These are phyloP conservation scores for Tethea ocularis DNA, from an alignment of 2,888 invertebrate species.

Conservation along the genomic window DNA sequence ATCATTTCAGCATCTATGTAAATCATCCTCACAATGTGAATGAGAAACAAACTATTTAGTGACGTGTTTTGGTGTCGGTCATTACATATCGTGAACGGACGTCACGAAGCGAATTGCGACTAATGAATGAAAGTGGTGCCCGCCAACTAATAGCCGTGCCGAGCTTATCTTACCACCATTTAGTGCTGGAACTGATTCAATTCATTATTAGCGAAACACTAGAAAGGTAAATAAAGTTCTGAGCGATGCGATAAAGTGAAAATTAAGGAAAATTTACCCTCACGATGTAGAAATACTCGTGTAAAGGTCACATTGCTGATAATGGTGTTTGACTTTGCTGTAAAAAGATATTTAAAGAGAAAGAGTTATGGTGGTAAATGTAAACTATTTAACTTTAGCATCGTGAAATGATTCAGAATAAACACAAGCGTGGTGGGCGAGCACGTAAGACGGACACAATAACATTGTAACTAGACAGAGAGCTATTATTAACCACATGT, in stretches of 20 bases:
- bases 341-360: too few species aligned
- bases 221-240: not conserved
- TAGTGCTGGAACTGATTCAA: conserved; percentile 24
- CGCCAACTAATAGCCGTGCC: conserved; percentile 5
- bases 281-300: too few species aligned
- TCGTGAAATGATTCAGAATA: not conserved
- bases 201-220: conserved; percentile 21
- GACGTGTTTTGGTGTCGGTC: conserved; percentile 9
- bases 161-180: conserved; percentile 25
- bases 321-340: too few species aligned
- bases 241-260: not conserved
- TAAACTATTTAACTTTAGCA: not conserved
- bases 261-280: not conserved
- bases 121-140: conserved; percentile 19
- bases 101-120: conserved; percentile 17
- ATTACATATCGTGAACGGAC: conserved; percentile 11
- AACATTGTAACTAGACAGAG: not conserved
- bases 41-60: conserved; percentile 6
- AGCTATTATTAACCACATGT: conserved; percentile 13
- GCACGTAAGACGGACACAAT: not conserved
- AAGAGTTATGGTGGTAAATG: not conserved
- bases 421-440: not conserved
- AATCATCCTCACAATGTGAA: conserved; percentile 1
- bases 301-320: too few species aligned
- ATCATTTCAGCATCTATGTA: too few species aligned